These are phyloP conservation scores for Sciurus vulgaris DNA, from an alignment of 2,797 vertebrate species.

Conservation along the genomic window DNA sequence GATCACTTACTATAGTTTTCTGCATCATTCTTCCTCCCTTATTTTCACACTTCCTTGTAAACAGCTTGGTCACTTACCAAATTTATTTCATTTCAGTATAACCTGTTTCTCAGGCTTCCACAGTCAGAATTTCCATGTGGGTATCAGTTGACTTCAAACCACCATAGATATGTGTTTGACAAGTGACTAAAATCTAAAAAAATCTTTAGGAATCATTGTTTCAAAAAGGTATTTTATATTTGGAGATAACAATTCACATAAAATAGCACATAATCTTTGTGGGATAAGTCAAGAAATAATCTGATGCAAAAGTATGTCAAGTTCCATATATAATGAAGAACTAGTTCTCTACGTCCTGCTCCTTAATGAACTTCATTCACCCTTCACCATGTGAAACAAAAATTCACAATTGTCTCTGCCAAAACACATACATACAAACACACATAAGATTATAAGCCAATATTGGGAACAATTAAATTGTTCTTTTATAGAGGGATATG, in stretches of 20 bases:
- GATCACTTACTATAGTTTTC: background rate
- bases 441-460: background rate
- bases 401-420: background rate
- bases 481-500: background rate
- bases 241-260: background rate
- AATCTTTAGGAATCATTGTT: constrained; percentile 23
- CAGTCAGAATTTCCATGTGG: background rate
- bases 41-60: background rate
- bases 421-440: background rate
- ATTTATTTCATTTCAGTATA: background rate
- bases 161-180: background rate
- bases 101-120: background rate
- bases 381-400: background rate
- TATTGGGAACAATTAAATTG: background rate
- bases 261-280: background rate
- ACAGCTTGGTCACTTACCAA: background rate
- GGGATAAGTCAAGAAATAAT: background rate
- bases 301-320: background rate
- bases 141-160: background rate
- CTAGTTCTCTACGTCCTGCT: background rate
- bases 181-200: background rate
- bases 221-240: background rate
- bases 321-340: background rate
- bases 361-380: background rate
- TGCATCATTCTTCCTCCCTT: background rate